phyloP scores from a whole-genome alignment of 2,888 invertebrate genomes.

The Junonia oenone region DNA sequence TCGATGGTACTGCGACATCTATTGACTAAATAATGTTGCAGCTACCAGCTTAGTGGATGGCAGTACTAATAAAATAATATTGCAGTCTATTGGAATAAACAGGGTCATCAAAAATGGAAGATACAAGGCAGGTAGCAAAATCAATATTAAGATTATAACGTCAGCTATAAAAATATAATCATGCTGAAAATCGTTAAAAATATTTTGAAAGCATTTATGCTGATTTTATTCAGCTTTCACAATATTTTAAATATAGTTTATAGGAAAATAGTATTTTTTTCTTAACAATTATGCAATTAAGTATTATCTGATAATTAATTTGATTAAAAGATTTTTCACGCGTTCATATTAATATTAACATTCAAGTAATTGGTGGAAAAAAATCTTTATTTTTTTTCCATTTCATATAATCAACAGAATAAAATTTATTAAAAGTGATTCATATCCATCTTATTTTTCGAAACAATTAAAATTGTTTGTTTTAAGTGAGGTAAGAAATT shows the following conservation, averaged over 20 bases:
- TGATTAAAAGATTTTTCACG: background rate
- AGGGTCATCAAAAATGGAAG: background rate
- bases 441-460: too few relatives aligned
- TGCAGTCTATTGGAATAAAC: background rate
- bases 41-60: too few relatives aligned
- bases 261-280: background rate
- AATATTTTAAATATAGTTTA: background rate
- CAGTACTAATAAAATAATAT: background rate
- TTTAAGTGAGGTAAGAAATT: too few relatives aligned
- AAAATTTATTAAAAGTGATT: too few relatives aligned
- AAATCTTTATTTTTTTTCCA: background rate
- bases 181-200: background rate
- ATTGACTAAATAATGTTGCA: too few relatives aligned
- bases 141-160: background rate
- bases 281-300: background rate
- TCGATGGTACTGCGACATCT: too few relatives aligned
- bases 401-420: too few relatives aligned
- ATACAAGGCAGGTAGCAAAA: background rate
- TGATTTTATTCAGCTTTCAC: background rate
- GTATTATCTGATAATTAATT: background rate
- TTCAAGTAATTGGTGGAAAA: background rate
- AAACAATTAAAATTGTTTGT: too few relatives aligned
- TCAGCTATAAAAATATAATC: background rate
- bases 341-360: background rate
- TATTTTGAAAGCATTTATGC: background rate